Evolutionary conservation across 2,113 vertebrate genomes (phyloP).

Genomic region (Indicator indicator): DNA sequence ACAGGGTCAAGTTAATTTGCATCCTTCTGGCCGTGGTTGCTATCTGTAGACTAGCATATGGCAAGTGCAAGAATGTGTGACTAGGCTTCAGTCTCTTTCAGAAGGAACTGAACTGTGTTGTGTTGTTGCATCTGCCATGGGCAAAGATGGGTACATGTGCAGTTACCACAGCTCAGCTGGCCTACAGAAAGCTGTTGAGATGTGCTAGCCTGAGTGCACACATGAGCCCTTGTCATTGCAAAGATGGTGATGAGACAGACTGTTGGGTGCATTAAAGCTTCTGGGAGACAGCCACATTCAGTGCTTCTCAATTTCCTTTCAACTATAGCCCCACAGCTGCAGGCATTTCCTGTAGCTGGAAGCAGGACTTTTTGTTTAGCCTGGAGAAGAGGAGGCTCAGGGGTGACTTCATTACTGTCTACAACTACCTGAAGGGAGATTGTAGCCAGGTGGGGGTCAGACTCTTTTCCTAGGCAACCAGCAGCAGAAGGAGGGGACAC

Average conservation of each 20-base stretch:
- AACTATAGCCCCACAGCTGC: background rate
- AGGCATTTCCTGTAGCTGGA: slow-evolving; percentile 15
- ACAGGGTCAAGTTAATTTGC: background rate
- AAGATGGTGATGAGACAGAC: background rate
- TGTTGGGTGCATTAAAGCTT: background rate
- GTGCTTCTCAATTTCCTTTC: background rate
- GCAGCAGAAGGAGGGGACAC: too few species aligned
- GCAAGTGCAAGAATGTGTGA: background rate
- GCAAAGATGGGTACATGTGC: background rate
- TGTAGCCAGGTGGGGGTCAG: too few species aligned
- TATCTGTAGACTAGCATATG: background rate
- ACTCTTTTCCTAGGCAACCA: too few species aligned
- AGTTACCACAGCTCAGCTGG: background rate
- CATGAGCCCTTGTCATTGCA: background rate
- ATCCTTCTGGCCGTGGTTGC: background rate
- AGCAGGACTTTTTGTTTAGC: background rate
- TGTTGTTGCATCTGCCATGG: background rate
- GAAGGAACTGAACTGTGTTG: background rate
- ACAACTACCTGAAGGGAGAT: too few species aligned
- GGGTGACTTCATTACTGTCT: too few species aligned
- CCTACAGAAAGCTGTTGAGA: accelerated
- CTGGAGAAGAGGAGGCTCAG: too few species aligned
- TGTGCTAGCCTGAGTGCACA: accelerated
- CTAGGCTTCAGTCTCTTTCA: background rate
- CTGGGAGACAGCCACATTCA: background rate